A percentile compares a stretch with the other conserved stretches of the same genome.
phyloP scores from a whole-genome alignment of 2,797 vertebrate species.

The Sebastiscus tertius region DNA sequence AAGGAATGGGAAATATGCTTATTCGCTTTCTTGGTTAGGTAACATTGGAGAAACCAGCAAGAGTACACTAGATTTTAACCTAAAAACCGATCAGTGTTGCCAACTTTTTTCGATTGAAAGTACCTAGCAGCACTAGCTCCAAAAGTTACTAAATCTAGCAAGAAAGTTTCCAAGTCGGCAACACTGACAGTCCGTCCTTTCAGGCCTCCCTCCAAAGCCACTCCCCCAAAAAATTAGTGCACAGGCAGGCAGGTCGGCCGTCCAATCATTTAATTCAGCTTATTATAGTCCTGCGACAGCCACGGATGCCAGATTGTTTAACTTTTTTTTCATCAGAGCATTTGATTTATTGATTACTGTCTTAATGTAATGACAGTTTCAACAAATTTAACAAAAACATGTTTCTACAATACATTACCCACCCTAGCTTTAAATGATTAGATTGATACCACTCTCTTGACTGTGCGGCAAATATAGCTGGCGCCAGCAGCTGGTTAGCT shows the following conservation, averaged over 20 bases:
- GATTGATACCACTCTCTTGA: no score
- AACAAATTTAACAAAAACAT: background rate
- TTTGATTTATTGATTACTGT: background rate
- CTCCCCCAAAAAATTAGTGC: background rate
- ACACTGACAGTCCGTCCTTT: background rate
- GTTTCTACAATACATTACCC: background rate
- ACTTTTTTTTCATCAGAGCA: no score
- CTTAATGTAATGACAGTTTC: background rate
- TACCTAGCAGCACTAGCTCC: background rate
- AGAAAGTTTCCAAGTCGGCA: fast-evolving
- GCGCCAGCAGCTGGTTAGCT: background rate
- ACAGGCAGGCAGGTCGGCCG: background rate
- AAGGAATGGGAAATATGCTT: background rate
- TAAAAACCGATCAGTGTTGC: background rate
- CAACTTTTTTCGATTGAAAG: background rate
- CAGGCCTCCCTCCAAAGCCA: background rate
- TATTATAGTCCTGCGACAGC: no score
- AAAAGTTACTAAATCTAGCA: fast-evolving
- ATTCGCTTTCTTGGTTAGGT: background rate
- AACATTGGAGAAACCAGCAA: background rate
- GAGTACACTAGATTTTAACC: fast-evolving
- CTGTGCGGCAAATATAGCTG: background rate
- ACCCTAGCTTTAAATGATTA: no score
- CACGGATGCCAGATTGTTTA: no score
- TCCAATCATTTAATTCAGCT: background rate